Base-by-base conservation (phyloP, 2,888 invertebrate species). In the Pogonocherus hispidulus region DNA sequence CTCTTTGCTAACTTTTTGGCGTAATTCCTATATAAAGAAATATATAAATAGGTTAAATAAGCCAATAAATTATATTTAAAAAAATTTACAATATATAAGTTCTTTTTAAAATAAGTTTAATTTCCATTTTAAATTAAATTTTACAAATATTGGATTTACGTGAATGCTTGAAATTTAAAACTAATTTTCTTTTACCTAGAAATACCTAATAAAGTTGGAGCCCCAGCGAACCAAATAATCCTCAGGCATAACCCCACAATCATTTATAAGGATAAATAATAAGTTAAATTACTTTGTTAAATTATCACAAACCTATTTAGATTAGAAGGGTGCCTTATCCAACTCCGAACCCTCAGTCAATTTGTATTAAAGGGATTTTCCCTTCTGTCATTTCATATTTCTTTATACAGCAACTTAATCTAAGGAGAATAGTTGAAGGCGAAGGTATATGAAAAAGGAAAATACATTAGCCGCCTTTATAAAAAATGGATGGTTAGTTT, bases 301-400 rank as follows among this genome's bases (percentile, higher is more conserved):
- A 71, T 73, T 70, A 73, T 73, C 70, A 70, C 73, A 70, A 73
- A 71, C 73, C 73, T 68, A 73, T 73, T 73, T 73, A 73, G 70
- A 70, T 73, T 70, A 69, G 66, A 62, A 67, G 70, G 73, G 69
- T 70, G 66, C 70, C 64, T 62, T 67, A 63, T 59, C 35, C 63
- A 44, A 56, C 69, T 63, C 70, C 72, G 56, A 59, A 68, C 66
- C 70, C 66, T 55, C 54, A 69, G 70, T 71, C 73, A 70, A 73
- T 73, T 73, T 71, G 68, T 73, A 73, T 73, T 69, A 70, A 67
- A 73, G 70, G 68, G 73, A 73, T 73, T 73, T 73, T 73, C 70
- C 67, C 69, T 65, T 70, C 73, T 73, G 73, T 73, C 73, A 69
- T 73, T 73, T 67, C 73, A 73, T 73, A 73, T 73, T 69, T 70